Evolutionary conservation across 1,140 invertebrate species (phyloP), one percentile per base, ranked within the genome.

Genomic region (Listronotus bonariensis): DNA sequence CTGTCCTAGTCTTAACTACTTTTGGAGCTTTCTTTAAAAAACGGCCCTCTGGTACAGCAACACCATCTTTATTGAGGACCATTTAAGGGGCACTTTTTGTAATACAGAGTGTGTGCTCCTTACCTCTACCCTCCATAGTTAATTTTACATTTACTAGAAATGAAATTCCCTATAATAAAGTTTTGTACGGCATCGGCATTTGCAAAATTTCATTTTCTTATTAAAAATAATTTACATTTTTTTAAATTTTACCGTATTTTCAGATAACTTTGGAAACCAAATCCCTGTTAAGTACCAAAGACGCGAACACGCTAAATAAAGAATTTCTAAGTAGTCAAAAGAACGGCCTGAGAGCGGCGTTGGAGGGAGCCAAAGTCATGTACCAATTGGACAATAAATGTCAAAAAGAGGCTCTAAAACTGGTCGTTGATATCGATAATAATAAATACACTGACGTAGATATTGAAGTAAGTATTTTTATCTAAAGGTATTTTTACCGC

Each of bases 311-410:
- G 73, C 82, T 93, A 38, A 93, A 93, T 75, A 80, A 85, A 54
- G 83, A 91, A 70, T 93, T 87, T 78, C 77, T 93, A 55, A 75
- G 82, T 42, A 81, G 80, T 58, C 84, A 89, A 74, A 78, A 71
- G 6, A 81, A 83, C 48, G 88, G 87, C 69, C 80, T 92, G 77
- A 84, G 87, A 65, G 87, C 88, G 69, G 81, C 88, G 66, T 79
- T 92, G 59, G 88, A 92, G 84, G 89, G 82, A 67, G 87, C 87
- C 49, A 83, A 87, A 72, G 88, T 90, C 82, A 81, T 91, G 75
- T 88, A 86, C 70, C 82, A 86, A 43, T 77, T 92, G 45, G 85
- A 89, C 71, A 81, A 84, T 6, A 81, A 80, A 38, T 80, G 80
- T 15, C 85, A 88, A 71, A 74, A 78, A 7, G 82, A 84, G 63